These are phyloP conservation scores for Nibea albiflora DNA, from an alignment of 2,113 vertebrate species.

Conservation along the genomic window DNA sequence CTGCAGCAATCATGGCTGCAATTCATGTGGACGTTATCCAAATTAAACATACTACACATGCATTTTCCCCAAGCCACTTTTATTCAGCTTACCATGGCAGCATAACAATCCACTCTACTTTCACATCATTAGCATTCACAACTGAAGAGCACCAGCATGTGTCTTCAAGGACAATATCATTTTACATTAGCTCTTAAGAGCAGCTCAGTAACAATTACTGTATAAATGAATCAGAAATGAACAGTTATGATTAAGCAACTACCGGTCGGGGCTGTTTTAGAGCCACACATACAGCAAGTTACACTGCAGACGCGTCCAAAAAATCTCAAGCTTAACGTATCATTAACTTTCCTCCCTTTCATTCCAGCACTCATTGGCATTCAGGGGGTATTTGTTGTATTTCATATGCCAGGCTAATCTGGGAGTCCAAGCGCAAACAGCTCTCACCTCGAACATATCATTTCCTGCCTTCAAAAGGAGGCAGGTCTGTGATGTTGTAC, in stretches of 20 bases:
- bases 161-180: background rate
- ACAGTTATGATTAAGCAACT: background rate
- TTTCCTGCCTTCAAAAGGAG: background rate
- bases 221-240: background rate
- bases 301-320: background rate
- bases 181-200: background rate
- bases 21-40: background rate
- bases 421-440: background rate
- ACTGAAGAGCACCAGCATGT: background rate
- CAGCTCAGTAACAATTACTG: background rate
- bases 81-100: background rate
- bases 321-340: background rate
- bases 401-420: background rate
- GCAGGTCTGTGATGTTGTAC: background rate
- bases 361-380: background rate
- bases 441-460: background rate
- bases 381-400: background rate
- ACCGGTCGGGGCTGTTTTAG: background rate
- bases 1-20: background rate
- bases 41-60: background rate
- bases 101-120: background rate
- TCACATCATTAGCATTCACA: conserved; percentile 12
- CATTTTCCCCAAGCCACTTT: background rate
- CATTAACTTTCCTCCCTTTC: background rate
- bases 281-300: background rate